Base-by-base conservation (phyloP, 2,113 vertebrate genomes). In the Hydrolagus affinis region DNA sequence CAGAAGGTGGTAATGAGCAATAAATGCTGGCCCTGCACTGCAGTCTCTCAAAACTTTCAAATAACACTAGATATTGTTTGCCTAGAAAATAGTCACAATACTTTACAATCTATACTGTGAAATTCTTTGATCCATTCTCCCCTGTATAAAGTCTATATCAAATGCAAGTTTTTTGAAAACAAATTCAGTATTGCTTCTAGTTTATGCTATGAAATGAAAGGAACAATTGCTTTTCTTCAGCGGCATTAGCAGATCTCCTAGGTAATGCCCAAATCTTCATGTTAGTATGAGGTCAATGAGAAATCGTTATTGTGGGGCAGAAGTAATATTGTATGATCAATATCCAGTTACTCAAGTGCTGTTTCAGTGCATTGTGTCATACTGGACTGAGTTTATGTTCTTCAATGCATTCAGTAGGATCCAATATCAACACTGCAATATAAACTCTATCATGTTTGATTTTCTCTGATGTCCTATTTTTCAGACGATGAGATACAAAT, bases 361-460 rank as follows among this genome's bases (percentile, higher is more conserved):
- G n/a, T 1, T 25, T 62, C 1, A 60, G 25, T 78, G 21, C 76
- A n/a, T 60, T 62, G 75, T 62, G 57, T 15, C 76, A 56, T 15
- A 25, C 75, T 78, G 76, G 76, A 30, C 74, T 77, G 8, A 77
- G 74, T 59, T 77, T 77, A 21, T 59, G 56, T 77, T n/a, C 56
- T 77, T 77, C 19, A 76, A 15, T 28, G 57, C 57, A 62, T 60
- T 8, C 62, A 23, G n/a, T 62, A 15, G 0, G n/a, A 78, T 78
- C 57, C 57, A 78, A n/a, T 14, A 44, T 62, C 76, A 78, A 14
- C n/a, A 78, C 57, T 62, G 44, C 44, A 44, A 44, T 44, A 44
- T 44, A 44, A 44, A 44, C 44, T 44, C 21, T 12, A 25, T 62
- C 44, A 14, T 25, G 11, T 60, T 62, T 78, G 57, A 15, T 56